A percentile compares a stretch with the other conserved stretches of the same genome.
Conservation (phyloP, 2,797 vertebrate species). For the Amblyraja radiata region DNA sequence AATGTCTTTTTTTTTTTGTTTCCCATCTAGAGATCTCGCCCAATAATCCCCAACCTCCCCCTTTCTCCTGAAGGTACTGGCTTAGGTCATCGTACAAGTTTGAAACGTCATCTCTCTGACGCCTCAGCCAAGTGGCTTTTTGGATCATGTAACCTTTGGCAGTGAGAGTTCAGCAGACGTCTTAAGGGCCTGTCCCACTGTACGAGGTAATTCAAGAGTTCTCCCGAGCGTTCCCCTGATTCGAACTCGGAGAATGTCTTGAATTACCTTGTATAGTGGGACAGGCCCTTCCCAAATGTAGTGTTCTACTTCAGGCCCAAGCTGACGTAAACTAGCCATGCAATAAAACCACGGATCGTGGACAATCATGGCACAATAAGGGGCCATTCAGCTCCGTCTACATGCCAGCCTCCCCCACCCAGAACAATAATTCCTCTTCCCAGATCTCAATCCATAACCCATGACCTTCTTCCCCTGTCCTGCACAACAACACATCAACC, state of each 20-base stretch:
- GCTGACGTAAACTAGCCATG: too few species aligned
- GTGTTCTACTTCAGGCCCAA: background rate
- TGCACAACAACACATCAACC: background rate
- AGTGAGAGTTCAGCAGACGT: background rate
- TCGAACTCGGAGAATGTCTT: too few species aligned
- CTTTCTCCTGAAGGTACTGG: slow-evolving; percentile 22
- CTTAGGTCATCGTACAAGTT: background rate
- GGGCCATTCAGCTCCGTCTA: too few species aligned
- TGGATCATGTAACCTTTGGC: background rate
- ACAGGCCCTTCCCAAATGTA: background rate
- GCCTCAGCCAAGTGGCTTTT: background rate
- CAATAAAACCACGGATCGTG: background rate
- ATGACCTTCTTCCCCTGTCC: background rate
- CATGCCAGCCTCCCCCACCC: too few species aligned
- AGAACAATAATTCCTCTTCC: too few species aligned
- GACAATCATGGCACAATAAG: too few species aligned
- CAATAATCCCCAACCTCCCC: background rate
- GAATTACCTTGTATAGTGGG: too few species aligned
- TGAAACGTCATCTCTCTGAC: background rate
- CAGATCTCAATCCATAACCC: too few species aligned
- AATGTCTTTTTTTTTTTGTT: background rate
- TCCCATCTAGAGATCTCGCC: background rate
- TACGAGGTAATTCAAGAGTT: too few species aligned
- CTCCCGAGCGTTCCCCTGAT: too few species aligned
- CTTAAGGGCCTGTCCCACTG: too few species aligned